Conservation (phyloP, 2,888 invertebrate species). For the Criorhina ranunculi region DNA sequence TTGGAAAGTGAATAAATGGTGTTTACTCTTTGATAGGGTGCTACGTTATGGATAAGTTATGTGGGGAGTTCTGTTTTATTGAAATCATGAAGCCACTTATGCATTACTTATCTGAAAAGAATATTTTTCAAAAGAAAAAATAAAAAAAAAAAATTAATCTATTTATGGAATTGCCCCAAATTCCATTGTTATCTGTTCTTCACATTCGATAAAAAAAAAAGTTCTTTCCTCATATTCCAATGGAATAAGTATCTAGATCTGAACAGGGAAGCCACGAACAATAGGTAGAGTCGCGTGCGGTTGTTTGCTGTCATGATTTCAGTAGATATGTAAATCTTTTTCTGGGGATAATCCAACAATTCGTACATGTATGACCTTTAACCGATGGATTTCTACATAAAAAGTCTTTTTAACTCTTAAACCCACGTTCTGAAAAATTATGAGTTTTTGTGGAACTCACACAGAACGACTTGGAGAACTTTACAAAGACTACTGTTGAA, state of each 20-base stretch:
- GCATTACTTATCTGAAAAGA: conserved; percentile 17
- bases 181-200: conserved; percentile 47
- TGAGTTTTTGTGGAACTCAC: no score
- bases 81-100: conserved; percentile 15
- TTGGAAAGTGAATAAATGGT: conserved; percentile 21
- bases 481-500: no score
- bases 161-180: conserved; percentile 49
- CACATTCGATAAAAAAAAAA: conserved; percentile 24
- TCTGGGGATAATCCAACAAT: no score
- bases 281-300: background rate
- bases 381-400: no score
- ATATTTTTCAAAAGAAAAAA: background rate
- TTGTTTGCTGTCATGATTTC: background rate
- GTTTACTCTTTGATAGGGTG: conserved; percentile 54
- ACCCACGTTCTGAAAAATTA: no score
- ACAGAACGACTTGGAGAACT: no score
- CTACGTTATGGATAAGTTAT: background rate
- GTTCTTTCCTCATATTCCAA: background rate
- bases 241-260: background rate
- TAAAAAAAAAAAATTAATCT: conserved; percentile 3
- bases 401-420: no score
- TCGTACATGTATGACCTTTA: no score
- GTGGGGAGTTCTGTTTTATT: conserved; percentile 14
- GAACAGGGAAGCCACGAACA: background rate
- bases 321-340: background rate